Base-by-base conservation (phyloP, 1,140 invertebrate genomes). In the Akabosia matsudoensis region DNA sequence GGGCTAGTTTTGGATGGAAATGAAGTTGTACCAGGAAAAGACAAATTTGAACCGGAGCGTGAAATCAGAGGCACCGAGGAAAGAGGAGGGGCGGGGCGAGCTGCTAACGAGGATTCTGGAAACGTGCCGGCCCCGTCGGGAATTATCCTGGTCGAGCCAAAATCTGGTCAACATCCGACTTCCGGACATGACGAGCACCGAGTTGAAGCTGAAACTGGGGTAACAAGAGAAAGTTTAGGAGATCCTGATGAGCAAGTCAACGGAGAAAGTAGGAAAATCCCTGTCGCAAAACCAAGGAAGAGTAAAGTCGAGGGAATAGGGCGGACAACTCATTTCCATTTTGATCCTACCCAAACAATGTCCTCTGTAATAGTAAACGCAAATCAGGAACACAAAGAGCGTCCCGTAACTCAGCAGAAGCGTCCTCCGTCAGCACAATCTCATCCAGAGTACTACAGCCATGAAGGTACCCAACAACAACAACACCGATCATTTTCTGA, bases 221-320 rank as follows among this genome's bases (percentile, higher is more conserved):
- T 22, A 56, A 4, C 7, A 22, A 7, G 54, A 56, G 54, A 56
- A 13, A 16, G 4, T 13, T 56, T 24, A 22, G 54, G n/a, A n/a
- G 54, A 56, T 24, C 7, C 37, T 45, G 37, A 45, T 45, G 37
- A 45, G 18, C 7, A 10, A 10, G 37, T 7, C 18, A 18, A 18
- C 18, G 37, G 37, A 10, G 54, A 56, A 56, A 56, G 54, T 22
- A 18, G 7, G 7, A 22, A 26, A 1, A 75, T 67, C 26, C 74
- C 74, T 26, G 51, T 75, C 1, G 74, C 74, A 30, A 75, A 75
- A 45, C 74, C 74, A 22, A 13, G 74, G 61, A 67, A 70, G 70
- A 28, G 64, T 16, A 24, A 26, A 13, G 13, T 30, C 14, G 28
- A 1, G 1, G 13, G 22, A 4, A 1, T 1, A 33, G 24, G 24